Conservation (phyloP, 2,888 invertebrate species). For the Clostera curtula region DNA sequence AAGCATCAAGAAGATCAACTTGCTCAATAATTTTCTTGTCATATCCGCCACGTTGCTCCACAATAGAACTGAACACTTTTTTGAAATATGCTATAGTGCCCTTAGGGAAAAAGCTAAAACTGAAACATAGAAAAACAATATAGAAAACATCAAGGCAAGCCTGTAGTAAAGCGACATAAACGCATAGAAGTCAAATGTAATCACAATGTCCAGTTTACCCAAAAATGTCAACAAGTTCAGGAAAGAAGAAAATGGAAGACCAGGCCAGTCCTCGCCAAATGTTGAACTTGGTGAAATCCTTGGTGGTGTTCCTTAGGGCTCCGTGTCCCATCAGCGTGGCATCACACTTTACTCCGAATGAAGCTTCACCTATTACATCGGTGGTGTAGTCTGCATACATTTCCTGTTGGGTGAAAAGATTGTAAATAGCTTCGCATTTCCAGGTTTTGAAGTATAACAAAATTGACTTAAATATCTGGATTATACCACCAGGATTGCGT, state of each 20-base stretch:
- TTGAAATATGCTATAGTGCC: slow-evolving; percentile 23
- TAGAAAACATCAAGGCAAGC: neutral
- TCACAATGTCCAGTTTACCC: slow-evolving; percentile 13
- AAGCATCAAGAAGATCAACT: slow-evolving; percentile 33
- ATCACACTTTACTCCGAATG: slow-evolving; percentile 26
- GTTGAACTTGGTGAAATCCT: slow-evolving; percentile 24
- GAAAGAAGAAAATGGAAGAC: slow-evolving; percentile 32
- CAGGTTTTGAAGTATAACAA: too few species aligned
- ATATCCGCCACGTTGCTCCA: slow-evolving; percentile 25
- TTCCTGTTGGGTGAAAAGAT: too few species aligned
- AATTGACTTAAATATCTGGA: too few species aligned
- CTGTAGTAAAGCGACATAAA: neutral
- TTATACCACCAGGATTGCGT: too few species aligned
- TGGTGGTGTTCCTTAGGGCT: slow-evolving; percentile 23
- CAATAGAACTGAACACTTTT: slow-evolving; percentile 21
- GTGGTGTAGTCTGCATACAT: slow-evolving; percentile 27
- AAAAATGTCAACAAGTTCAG: slow-evolving; percentile 24
- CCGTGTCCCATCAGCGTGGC: slow-evolving; percentile 26
- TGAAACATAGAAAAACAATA: slow-evolving; percentile 10
- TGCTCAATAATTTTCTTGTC: slow-evolving; percentile 11
- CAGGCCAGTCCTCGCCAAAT: slow-evolving; percentile 21
- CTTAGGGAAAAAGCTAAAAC: slow-evolving; percentile 37
- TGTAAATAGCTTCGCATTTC: too few species aligned
- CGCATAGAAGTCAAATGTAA: neutral
- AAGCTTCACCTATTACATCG: slow-evolving; percentile 25